Evolutionary conservation across 1,140 invertebrate genomes (phyloP).

Genomic region (Mercenaria mercenaria): DNA sequence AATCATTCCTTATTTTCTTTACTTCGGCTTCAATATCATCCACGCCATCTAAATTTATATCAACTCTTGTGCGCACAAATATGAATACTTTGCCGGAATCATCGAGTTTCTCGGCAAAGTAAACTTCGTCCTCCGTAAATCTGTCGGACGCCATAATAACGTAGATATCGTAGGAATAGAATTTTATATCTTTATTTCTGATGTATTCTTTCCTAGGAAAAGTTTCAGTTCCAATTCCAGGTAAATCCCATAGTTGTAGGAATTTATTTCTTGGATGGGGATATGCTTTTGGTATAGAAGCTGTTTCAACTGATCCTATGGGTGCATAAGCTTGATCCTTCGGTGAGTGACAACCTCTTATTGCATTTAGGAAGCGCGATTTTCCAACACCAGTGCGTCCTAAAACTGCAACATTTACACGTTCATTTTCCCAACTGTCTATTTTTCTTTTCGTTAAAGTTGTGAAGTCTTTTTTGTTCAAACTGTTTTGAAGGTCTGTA

Average conservation of each 20-base stretch:
- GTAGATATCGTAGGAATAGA: not conserved
- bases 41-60: not conserved
- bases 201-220: not conserved
- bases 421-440: no score
- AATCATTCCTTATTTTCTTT: not conserved
- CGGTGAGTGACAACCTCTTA: not conserved
- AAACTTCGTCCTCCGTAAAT: not conserved
- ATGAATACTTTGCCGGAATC: not conserved
- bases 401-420: not conserved
- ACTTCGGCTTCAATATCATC: not conserved
- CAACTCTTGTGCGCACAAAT: constrained; percentile 8
- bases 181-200: not conserved
- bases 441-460: no score
- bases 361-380: constrained; percentile 14
- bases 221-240: not conserved
- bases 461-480: no score
- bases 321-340: not conserved
- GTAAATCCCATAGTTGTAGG: not conserved
- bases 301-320: not conserved
- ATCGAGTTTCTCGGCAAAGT: not conserved
- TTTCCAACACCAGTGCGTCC: not conserved
- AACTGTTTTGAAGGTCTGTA: no score
- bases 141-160: not conserved
- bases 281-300: not conserved
- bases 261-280: not conserved